Conservation (phyloP, 2,113 vertebrate species). For the Engystomops pustulosus region DNA sequence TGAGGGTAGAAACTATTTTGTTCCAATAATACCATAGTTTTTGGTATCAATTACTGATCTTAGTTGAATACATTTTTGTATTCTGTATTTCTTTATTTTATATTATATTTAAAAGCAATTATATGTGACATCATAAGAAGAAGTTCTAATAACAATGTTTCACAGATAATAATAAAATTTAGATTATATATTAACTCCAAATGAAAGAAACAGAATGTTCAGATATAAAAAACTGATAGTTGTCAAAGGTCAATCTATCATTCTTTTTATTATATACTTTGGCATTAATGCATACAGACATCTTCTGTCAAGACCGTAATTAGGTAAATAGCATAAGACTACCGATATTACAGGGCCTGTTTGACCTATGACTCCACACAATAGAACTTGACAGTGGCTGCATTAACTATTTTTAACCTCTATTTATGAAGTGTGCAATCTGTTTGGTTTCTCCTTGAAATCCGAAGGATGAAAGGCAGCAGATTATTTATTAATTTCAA, state of each 20-base stretch:
- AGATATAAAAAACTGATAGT: not conserved
- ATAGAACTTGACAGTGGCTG: not conserved
- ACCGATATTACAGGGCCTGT: not conserved
- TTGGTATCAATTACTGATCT: too few relatives aligned
- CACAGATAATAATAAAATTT: not conserved
- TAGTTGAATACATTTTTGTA: too few relatives aligned
- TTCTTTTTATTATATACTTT: slow-evolving; percentile 23
- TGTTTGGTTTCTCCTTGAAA: too few relatives aligned
- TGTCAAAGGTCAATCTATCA: slow-evolving; percentile 1
- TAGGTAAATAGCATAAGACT: too few relatives aligned
- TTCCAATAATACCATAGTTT: not conserved
- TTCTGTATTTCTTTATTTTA: too few relatives aligned
- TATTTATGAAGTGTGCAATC: too few relatives aligned
- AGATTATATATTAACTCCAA: not conserved
- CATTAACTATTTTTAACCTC: too few relatives aligned
- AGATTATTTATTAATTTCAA: too few relatives aligned
- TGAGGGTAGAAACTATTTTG: not conserved
- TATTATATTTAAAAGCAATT: too few relatives aligned
- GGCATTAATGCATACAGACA: not conserved
- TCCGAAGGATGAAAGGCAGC: too few relatives aligned
- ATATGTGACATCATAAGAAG: not conserved
- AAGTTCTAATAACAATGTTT: not conserved
- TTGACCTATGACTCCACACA: slow-evolving; percentile 38
- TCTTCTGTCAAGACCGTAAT: not conserved
- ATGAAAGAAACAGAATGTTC: not conserved